phyloP scores from a whole-genome alignment of 2,888 invertebrate genomes.

The Trissonchulus latispiculum region DNA sequence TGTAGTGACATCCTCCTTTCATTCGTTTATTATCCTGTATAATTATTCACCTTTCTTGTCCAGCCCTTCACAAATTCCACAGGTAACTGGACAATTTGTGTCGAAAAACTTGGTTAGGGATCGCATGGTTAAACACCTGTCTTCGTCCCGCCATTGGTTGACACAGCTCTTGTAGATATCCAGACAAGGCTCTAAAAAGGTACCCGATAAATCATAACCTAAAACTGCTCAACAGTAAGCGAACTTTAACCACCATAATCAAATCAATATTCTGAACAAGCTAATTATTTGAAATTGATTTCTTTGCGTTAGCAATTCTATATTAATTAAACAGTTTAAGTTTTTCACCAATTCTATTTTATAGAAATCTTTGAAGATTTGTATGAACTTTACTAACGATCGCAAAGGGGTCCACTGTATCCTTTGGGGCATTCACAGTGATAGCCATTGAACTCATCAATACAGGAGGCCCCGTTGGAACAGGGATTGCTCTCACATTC shows the following conservation, averaged over 20 bases:
- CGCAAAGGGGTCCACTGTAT: not conserved
- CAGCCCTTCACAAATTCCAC: not conserved
- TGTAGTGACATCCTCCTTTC: no score
- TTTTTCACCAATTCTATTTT: no score
- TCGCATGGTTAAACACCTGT: constrained; percentile 5
- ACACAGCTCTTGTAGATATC: constrained; percentile 15
- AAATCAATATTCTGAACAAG: no score
- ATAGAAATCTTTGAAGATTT: no score
- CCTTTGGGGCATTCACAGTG: not conserved
- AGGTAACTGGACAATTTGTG: constrained; percentile 13
- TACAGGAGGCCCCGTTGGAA: not conserved
- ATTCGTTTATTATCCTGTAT: no score
- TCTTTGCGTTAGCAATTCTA: no score
- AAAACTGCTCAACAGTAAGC: no score
- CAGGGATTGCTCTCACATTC: constrained; percentile 7
- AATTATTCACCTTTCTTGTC: no score
- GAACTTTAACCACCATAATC: no score
- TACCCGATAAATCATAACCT: no score
- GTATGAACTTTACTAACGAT: not conserved
- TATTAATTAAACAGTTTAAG: no score
- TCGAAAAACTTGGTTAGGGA: constrained; percentile 8
- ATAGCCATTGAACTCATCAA: constrained; percentile 5
- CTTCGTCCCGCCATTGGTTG: constrained; percentile 3
- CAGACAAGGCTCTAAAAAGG: constrained; percentile 5
- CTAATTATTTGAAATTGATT: no score